Evolutionary conservation across 2,888 invertebrate species (phyloP).

Genomic region (Villa cingulata): DNA sequence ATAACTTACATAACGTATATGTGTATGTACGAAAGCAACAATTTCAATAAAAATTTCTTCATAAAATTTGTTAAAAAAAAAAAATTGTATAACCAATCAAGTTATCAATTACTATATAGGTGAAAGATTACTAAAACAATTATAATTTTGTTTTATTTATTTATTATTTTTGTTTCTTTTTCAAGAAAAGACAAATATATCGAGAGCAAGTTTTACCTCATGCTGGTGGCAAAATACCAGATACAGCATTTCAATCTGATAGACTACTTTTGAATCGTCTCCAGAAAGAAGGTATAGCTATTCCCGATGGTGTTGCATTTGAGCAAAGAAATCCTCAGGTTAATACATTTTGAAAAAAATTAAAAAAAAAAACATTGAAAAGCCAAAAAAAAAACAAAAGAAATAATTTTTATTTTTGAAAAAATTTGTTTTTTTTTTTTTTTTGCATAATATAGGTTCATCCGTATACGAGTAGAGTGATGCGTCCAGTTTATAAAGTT

Average conservation of each 20-base stretch:
- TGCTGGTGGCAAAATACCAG: conserved; percentile 49
- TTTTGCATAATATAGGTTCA: conserved; percentile 25
- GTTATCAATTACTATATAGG: too few relatives aligned
- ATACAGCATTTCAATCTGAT: conserved; percentile 46
- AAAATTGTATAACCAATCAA: too few relatives aligned
- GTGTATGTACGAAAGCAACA: too few relatives aligned
- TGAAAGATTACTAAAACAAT: too few relatives aligned
- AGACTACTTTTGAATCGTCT: conserved; percentile 44
- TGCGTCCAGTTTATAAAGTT: conserved; percentile 34
- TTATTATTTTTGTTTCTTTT: conserved; percentile 26
- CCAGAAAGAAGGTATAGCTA: conserved; percentile 46
- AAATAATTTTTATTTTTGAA: too few relatives aligned
- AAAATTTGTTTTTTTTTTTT: too few relatives aligned
- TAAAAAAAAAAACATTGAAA: background rate
- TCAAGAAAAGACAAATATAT: conserved; percentile 46
- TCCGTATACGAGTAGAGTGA: conserved; percentile 27
- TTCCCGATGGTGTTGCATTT: conserved; percentile 45
- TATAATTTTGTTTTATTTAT: background rate
- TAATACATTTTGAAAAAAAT: background rate
- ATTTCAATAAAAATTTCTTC: too few relatives aligned
- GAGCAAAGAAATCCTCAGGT: conserved; percentile 38
- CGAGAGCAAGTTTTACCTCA: conserved; percentile 48
- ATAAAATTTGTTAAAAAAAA: too few relatives aligned
- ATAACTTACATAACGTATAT: too few relatives aligned
- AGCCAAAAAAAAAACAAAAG: background rate